These are phyloP conservation scores for Pelodiscus sinensis DNA, from an alignment of 2,113 vertebrate genomes.

Conservation along the genomic window DNA sequence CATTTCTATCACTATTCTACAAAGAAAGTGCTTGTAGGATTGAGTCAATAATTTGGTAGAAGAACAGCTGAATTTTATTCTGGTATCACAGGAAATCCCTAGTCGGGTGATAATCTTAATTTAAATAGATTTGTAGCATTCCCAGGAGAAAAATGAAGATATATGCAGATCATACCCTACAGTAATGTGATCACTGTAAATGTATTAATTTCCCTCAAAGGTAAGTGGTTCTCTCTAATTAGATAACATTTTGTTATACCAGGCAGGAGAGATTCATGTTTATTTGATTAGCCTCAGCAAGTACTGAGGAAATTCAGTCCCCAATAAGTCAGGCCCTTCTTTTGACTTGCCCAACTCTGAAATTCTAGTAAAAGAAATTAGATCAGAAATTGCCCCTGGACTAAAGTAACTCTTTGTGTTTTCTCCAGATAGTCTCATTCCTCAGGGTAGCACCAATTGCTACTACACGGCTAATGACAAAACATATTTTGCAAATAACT, in stretches of 20 bases:
- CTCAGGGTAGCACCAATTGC: no score
- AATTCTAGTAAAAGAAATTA: neutral
- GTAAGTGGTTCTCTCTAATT: constrained; percentile 54
- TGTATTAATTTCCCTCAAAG: constrained; percentile 37
- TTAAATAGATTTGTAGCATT: constrained; percentile 50
- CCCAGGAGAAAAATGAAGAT: constrained; percentile 50
- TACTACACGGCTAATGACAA: no score
- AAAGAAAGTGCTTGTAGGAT: neutral
- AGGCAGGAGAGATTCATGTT: constrained; percentile 36
- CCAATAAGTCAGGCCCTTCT: neutral
- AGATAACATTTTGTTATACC: constrained; percentile 64
- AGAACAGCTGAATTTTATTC: neutral
- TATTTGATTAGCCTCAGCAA: constrained; percentile 56
- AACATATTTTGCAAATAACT: no score
- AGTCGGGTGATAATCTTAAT: constrained; percentile 52
- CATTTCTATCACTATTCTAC: no score
- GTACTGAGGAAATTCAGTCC: constrained; percentile 38
- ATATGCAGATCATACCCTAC: neutral
- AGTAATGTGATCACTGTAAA: constrained; percentile 34
- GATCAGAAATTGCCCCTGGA: no score
- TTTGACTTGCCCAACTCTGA: neutral
- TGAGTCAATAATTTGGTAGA: neutral
- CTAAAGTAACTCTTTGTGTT: no score
- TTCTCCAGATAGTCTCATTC: no score
- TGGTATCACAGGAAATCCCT: neutral